Evolutionary conservation across 1,140 invertebrate species (phyloP), one percentile per base, ranked within the genome.

Genomic region (Procambarus clarkii): DNA sequence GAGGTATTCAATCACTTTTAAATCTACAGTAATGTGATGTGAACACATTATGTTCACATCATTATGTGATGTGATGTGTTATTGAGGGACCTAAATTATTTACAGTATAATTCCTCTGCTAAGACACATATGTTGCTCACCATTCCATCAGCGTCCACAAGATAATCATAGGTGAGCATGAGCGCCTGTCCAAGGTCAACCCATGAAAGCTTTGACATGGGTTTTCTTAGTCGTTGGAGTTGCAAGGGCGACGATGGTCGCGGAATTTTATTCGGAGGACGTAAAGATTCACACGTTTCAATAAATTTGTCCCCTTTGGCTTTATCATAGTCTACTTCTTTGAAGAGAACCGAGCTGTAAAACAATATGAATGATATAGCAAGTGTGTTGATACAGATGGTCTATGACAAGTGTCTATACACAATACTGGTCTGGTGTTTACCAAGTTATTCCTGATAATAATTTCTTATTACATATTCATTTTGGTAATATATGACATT

Each of bases 291-390:
- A 92, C 92, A 93, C 2, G 88, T 92, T 11, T 60, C 71, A 48
- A 93, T 91, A 60, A 91, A 93, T 77, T 92, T 92, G 11, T 93
- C 92, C 0, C 92, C 92, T 44, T 54, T 86, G 8, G 71, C 76
- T 78, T 80, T 92, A 45, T 93, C 92, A 54, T 92, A 93, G 3
- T 87, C 78, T 18, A 87, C 80, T 0, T 2, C 58, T 46, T 44
- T 45, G 71, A 93, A 93, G 48, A 93, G 77, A 18, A 92, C 46
- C 7, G 83, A 83, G 74, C 92, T 93, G 92, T 7, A 79, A 74
- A 74, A 34, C 8, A 34, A 34, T 74, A 44, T 54, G 13, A 9
- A 13, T 54, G 50, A 54, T 54, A 54, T 54, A 54, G 13, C 50
- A 1, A 13, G 13, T 8, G 50, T 54, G 50, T 54, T 54, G 8